phyloP scores from a whole-genome alignment of 2,888 invertebrate genomes.

The Agonopterix heracliana region DNA sequence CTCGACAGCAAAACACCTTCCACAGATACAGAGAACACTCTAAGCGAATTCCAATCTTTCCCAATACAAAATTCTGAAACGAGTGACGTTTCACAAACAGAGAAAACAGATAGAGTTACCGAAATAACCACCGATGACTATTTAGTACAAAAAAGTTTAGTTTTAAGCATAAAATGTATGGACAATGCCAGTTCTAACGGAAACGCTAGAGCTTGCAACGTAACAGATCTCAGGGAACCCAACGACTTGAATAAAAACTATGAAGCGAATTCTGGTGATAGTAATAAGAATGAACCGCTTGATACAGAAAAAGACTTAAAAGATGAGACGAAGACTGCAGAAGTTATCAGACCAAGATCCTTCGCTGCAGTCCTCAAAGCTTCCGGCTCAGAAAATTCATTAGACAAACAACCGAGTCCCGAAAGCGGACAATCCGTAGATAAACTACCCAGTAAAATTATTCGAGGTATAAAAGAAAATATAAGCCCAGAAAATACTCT shows the following conservation, averaged over 20 bases:
- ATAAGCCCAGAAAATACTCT: constrained; percentile 78
- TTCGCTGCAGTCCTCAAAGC: constrained; percentile 66
- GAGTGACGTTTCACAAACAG: constrained; percentile 22
- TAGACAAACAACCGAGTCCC: constrained; percentile 57
- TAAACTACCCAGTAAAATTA: constrained; percentile 73
- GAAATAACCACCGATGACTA: constrained; percentile 64
- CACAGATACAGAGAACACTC: constrained; percentile 64
- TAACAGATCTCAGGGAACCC: constrained; percentile 60
- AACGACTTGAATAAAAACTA: constrained; percentile 53
- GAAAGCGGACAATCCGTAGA: constrained; percentile 60
- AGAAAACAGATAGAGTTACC: constrained; percentile 45
- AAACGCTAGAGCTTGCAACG: constrained; percentile 44
- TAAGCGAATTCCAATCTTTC: constrained; percentile 64
- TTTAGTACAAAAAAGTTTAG: constrained; percentile 71
- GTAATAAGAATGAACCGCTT: constrained; percentile 14
- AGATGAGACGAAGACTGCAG: constrained; percentile 24
- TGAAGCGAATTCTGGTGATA: constrained; percentile 24
- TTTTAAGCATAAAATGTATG: constrained; percentile 53
- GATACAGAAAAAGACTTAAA: constrained; percentile 8
- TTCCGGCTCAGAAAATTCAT: constrained; percentile 59
- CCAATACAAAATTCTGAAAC: constrained; percentile 35
- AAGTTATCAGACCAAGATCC: constrained; percentile 43
- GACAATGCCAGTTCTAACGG: constrained; percentile 36
- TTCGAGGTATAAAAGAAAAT: constrained; percentile 78
- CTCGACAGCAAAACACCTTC: constrained; percentile 67